A percentile compares a stretch with the other conserved stretches of the same genome.
These are phyloP conservation scores for Thermophis baileyi DNA, from an alignment of 2,113 vertebrate genomes.

Conservation along the genomic window DNA sequence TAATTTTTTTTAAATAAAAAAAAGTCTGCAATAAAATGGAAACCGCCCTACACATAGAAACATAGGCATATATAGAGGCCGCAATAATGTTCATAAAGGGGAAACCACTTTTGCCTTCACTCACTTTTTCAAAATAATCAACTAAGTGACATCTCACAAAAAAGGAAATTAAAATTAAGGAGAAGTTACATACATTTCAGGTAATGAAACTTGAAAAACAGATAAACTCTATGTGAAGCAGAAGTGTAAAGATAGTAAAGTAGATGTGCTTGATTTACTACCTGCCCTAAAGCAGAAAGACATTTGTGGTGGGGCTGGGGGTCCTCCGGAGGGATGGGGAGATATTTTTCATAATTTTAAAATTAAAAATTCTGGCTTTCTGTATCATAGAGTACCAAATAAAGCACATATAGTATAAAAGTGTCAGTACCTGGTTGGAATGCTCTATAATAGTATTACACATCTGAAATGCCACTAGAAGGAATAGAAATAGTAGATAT, in stretches of 20 bases:
- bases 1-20: neutral
- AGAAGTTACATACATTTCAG: neutral
- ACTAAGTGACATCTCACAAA: neutral
- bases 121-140: neutral
- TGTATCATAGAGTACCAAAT: neutral
- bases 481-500: neutral
- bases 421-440: neutral
- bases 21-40: neutral
- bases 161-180: neutral
- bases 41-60: neutral
- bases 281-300: neutral
- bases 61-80: neutral
- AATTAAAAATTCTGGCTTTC: neutral
- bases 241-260: neutral
- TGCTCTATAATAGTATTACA: neutral
- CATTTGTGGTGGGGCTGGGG: no score
- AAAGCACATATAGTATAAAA: neutral
- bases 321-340: neutral
- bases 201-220: neutral
- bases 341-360: neutral
- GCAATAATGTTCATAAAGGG: neutral
- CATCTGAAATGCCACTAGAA: neutral
- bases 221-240: neutral
- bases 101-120: neutral
- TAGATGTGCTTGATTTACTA: neutral